Evolutionary conservation across 1,140 invertebrate species (phyloP), one percentile per base, ranked within the genome.

Genomic region (Heliconius nattereri): DNA sequence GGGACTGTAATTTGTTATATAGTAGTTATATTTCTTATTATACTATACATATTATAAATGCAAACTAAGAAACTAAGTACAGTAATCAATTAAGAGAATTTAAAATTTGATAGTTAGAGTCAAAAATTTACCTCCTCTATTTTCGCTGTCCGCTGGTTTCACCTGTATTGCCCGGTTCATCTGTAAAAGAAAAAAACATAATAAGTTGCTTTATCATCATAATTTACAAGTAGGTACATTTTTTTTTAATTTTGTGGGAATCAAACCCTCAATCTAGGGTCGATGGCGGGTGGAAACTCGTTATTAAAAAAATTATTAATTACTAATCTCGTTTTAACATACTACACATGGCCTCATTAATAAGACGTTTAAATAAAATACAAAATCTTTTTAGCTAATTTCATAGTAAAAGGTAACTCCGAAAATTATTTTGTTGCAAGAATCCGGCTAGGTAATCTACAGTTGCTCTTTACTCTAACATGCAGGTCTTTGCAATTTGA

Each of bases 111-210:
- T 52, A 52, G 29, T 72, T 73, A 20, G 23, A 66, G 13, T 40
- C 40, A 54, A 66, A 75, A 71, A 95, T 95, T 96, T 96, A 98
- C 98, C 98, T 97, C 98, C 98, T 96, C 98, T 98, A 96, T 98
- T 99, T 96, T 99, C 98, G 96, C 98, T 99, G 96, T 99, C 98
- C 95, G 98, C 98, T 95, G 98, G 98, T 96, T 99, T 99, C 96
- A 99, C 98, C 97, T 99, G 98, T 96, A 99, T 98, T 96, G 98
- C 98, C 96, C 98, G 98, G 97, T 99, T 99, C 98, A 99, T 99
- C 98, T 99, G 97, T 54, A 98, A 97, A 86, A 95, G 92, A 83
- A 81, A 81, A 29, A 45, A 45, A 11, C 11, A 45, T 45, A 29
- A 32, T 32, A 32, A 32, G 32, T 32, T 32, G 29, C 29, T 32